Evolutionary conservation across 2,888 invertebrate genomes (phyloP), one percentile per base, ranked within the genome.

Genomic region (Spilarctia lutea): DNA sequence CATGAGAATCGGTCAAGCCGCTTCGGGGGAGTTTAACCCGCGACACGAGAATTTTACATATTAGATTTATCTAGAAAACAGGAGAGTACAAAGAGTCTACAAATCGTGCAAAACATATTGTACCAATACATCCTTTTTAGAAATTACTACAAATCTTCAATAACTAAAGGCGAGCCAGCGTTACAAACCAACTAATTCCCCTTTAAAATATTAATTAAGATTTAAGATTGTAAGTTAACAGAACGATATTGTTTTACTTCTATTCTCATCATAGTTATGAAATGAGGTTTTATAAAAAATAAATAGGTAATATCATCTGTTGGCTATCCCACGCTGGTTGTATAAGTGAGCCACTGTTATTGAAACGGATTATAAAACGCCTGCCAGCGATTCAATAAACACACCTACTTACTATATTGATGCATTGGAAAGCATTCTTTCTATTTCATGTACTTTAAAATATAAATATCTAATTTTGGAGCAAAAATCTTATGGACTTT

Each of bases 271-370:
- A 10, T 45, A 20, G 70, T 70, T 63, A 70, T 63, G 70, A 60
- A 70, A 27, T 56, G 8, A 70, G 27, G 42, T 60, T 27, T 60
- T 60, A 70, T 70, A 27, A 20, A 70, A 60, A 70, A 70, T 63
- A 71, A 39, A 65, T 45, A 45, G 11, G 42, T 35, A 39, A 2
- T 42, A n/a, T 16, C 67, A 67, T 60, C 71, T 71, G 74, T 27
- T 35, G 16, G 18, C 24, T 60, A 27, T 45, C 74, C 74, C 67
- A 71, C 67, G 71, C 68, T 35, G 20, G 68, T 71, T 75, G 63
- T 71, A 70, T 70, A 70, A 63, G 60, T 27, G 30, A 45, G 24
- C n/a, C 30, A 56, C n/a, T 24, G 66, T 69, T 33, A 67, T 24
- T 60, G 13, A 68, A 8, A 39, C n/a, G 27, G 60, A 27, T 70